Conservation (phyloP, 2,113 vertebrate genomes). For the Cyprinodon tularosa region DNA sequence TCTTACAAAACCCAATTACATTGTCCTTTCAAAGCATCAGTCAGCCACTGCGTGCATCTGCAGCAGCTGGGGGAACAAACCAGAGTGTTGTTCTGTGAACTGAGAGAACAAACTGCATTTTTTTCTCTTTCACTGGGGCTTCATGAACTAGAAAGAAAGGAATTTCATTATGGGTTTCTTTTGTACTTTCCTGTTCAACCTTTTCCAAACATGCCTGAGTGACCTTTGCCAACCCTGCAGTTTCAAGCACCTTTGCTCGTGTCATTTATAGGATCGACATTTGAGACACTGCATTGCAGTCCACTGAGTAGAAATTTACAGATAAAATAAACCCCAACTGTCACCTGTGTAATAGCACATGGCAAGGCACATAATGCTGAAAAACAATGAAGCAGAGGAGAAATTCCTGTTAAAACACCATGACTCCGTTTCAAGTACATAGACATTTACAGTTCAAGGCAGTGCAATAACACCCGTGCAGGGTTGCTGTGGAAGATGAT, state of each 20-base stretch:
- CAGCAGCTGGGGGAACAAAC: slow-evolving; percentile 38
- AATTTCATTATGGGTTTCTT: slow-evolving; percentile 32
- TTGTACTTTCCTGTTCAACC: slow-evolving; percentile 37
- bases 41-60: slow-evolving; percentile 56
- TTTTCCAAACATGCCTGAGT: slow-evolving; percentile 37
- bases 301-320: slow-evolving; percentile 7
- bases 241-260: slow-evolving; percentile 15
- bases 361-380: slow-evolving; percentile 1
- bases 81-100: slow-evolving; percentile 45
- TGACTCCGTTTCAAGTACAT: slow-evolving; percentile 5
- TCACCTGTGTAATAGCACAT: background rate
- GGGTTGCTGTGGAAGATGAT: slow-evolving; percentile 57
- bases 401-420: background rate
- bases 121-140: slow-evolving; percentile 7
- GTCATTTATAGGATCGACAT: slow-evolving; percentile 37
- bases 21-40: slow-evolving; percentile 62
- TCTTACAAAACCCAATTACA: slow-evolving; percentile 65
- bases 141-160: slow-evolving; percentile 32
- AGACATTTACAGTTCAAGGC: slow-evolving; percentile 17
- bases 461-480: slow-evolving; percentile 39
- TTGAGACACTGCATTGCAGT: slow-evolving; percentile 24
- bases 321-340: slow-evolving; percentile 11
- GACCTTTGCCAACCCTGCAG: slow-evolving; percentile 43
- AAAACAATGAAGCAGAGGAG: background rate
- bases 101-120: slow-evolving; percentile 38